Conservation (phyloP, 2,888 invertebrate species). For the Fragum fragum region DNA sequence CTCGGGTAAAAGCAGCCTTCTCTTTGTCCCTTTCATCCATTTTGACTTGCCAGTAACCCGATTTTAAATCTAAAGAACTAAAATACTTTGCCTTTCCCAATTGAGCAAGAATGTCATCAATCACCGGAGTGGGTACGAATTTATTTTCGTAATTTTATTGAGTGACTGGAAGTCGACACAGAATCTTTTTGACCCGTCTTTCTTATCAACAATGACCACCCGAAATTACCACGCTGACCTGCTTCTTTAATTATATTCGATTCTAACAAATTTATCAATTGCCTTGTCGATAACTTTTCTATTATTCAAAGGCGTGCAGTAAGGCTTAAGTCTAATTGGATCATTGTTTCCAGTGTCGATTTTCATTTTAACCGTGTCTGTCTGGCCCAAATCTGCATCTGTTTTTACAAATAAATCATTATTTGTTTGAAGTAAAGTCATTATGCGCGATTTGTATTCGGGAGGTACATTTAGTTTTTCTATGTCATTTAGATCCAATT, state of each 20-base stretch:
- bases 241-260: slow-evolving; percentile 24
- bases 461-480: background rate
- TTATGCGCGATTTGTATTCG: background rate
- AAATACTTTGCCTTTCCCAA: slow-evolving; percentile 13
- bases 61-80: background rate
- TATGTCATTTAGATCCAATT: background rate
- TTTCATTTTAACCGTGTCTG: slow-evolving; percentile 36
- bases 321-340: slow-evolving; percentile 34
- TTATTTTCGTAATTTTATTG: too few species aligned
- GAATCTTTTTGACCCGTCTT: too few species aligned
- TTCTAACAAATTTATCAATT: slow-evolving; percentile 40
- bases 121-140: too few species aligned
- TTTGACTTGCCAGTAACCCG: background rate
- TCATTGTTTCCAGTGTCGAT: slow-evolving; percentile 31
- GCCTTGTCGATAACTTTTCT: slow-evolving; percentile 40
- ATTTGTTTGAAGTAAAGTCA: background rate
- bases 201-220: slow-evolving; percentile 24
- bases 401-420: slow-evolving; percentile 39
- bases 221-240: slow-evolving; percentile 11
- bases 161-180: too few species aligned
- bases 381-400: slow-evolving; percentile 35
- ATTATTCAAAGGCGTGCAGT: slow-evolving; percentile 24
- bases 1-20: background rate
- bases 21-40: background rate
- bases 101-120: background rate